These are phyloP conservation scores for Petrosia ficiformis DNA, from an alignment of 37 sponge, comb jelly and placozoan genomes.

Conservation along the genomic window DNA sequence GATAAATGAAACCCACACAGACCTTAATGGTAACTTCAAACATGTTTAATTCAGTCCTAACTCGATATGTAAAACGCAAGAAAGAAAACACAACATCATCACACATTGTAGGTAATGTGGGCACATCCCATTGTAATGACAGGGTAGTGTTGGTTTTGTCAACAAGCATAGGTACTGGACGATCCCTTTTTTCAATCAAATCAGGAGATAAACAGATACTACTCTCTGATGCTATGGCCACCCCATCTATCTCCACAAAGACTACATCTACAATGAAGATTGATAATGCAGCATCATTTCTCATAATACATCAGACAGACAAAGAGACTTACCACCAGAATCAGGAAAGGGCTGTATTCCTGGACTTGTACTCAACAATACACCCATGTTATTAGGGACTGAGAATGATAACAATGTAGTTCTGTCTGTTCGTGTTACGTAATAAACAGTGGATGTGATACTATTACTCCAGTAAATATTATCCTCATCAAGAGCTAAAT, in stretches of 20 bases:
- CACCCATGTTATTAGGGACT: background rate
- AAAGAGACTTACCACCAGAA: no score
- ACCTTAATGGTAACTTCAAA: no score
- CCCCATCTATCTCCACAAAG: no score
- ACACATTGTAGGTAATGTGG: constrained; percentile 2
- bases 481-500: constrained; percentile 42
- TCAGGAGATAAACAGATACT: background rate
- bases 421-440: constrained; percentile 1
- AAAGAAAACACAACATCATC: constrained; percentile 12
- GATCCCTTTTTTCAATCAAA: background rate
- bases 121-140: constrained; percentile 8
- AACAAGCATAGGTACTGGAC: background rate
- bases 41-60: no score
- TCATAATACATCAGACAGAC: no score
- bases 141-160: constrained; percentile 12
- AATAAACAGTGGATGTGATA: constrained; percentile 1
- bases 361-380: constrained; percentile 27
- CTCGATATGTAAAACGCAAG: constrained; percentile 11
- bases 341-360: constrained; percentile 41
- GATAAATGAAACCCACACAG: no score
- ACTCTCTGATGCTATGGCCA: no score
- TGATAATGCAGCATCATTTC: no score
- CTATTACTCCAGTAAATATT: constrained; percentile 57
- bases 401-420: constrained; percentile 8
- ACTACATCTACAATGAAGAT: no score